Conservation (phyloP, 1,140 invertebrate species). For the Aphidius ervi region DNA sequence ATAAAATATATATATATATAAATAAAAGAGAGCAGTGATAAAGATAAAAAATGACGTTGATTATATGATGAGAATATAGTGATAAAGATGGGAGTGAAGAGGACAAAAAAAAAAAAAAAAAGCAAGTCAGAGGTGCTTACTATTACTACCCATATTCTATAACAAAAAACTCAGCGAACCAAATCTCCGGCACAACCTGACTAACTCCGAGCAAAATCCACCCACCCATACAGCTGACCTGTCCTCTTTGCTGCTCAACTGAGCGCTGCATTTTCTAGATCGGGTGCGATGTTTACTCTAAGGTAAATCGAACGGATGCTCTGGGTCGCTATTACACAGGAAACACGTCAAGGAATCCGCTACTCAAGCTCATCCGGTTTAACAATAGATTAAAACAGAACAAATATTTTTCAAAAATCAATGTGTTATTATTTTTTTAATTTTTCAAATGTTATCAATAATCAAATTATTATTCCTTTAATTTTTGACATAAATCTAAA, state of each 20-base stretch:
- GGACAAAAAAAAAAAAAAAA: no score
- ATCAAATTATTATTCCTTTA: no score
- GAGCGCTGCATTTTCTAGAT: conserved; percentile 25
- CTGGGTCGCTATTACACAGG: conserved; percentile 9
- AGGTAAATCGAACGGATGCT: conserved; percentile 23
- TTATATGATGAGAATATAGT: no score
- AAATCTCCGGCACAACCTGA: conserved; percentile 34
- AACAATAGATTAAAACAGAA: conserved; percentile 10
- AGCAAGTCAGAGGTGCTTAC: no score
- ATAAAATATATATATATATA: no score
- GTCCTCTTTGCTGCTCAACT: conserved; percentile 24
- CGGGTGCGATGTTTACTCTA: conserved; percentile 5
- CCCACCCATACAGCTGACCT: conserved; percentile 28
- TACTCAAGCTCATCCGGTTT: conserved; percentile 17
- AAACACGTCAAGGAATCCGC: conserved; percentile 18
- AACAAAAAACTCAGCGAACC: conserved; percentile 30
- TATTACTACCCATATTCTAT: no score
- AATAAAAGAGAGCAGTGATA: no score
- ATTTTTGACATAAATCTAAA: no score
- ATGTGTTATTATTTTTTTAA: no score
- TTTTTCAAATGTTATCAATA: no score
- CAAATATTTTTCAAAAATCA: conserved; percentile 4
- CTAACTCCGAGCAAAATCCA: conserved; percentile 28
- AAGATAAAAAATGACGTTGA: no score
- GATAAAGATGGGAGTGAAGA: no score